Percentiles rank a stretch among this genome's conserved stretches.
Evolutionary conservation across 2,113 vertebrate genomes (phyloP).

Genomic region (Bos taurus): DNA sequence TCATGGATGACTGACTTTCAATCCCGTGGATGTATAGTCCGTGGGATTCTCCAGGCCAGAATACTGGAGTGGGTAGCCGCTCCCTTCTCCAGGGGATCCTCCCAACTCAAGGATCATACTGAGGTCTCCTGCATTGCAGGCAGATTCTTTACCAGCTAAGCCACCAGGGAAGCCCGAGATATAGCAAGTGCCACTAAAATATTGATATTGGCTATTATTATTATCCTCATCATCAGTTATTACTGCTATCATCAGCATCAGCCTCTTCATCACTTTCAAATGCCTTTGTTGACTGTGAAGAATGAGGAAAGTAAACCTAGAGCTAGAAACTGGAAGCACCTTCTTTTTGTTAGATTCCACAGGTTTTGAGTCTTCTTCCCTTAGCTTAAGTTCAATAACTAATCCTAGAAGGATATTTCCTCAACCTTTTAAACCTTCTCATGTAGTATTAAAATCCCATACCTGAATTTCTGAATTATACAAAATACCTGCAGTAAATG

Average conservation of each 20-base stretch:
- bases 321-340: background rate
- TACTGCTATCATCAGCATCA: background rate
- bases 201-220: background rate
- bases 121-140: background rate
- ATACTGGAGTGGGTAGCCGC: background rate
- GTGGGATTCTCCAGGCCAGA: background rate
- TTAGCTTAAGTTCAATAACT: background rate
- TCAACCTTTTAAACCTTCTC: background rate
- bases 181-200: background rate
- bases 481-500: background rate
- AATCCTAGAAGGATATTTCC: background rate
- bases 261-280: background rate
- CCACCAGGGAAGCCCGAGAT: background rate
- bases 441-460: background rate
- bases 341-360: background rate
- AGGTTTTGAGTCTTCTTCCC: background rate
- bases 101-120: background rate
- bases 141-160: background rate
- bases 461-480: background rate
- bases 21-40: background rate
- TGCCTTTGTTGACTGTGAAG: background rate
- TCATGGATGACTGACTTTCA: background rate
- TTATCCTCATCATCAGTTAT: background rate
- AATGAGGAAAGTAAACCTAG: background rate
- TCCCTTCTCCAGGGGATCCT: background rate